phyloP scores from a whole-genome alignment of 2,113 vertebrate species.

The Lipophrys pholis region DNA sequence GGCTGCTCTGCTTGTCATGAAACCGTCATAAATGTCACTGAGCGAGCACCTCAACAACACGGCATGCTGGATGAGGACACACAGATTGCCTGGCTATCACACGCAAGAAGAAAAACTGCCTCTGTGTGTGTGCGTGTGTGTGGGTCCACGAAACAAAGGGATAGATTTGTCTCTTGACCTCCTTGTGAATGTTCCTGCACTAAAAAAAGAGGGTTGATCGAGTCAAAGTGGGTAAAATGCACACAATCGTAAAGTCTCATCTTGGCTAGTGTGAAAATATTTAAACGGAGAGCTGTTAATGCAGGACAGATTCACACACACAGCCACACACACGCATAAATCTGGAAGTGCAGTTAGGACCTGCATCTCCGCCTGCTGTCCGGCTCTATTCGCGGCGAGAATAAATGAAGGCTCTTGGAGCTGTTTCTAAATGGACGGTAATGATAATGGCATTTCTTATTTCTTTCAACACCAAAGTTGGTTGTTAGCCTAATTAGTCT shows the following conservation, averaged over 20 bases:
- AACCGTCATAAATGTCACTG: conserved; percentile 54
- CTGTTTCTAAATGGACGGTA: conserved; percentile 51
- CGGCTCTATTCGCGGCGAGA: conserved; percentile 8
- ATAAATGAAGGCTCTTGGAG: conserved; percentile 52
- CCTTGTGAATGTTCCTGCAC: conserved; percentile 20
- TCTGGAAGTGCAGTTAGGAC: conserved; percentile 2
- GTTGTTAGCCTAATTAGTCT: conserved; percentile 70
- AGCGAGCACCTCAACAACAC: conserved; percentile 25
- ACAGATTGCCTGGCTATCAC: conserved; percentile 45
- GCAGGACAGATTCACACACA: background rate
- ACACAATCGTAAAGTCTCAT: conserved; percentile 6
- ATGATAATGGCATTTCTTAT: conserved; percentile 66
- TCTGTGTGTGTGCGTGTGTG: conserved; percentile 45
- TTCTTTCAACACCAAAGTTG: conserved; percentile 56
- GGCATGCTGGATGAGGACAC: conserved; percentile 22
- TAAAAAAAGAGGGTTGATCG: background rate
- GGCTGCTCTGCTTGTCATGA: conserved; percentile 37
- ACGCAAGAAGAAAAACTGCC: conserved; percentile 31
- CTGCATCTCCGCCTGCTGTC: conserved; percentile 12
- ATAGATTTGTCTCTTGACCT: conserved; percentile 52
- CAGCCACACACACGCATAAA: conserved; percentile 1
- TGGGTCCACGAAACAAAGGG: conserved; percentile 59
- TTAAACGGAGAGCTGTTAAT: conserved; percentile 9
- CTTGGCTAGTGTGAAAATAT: background rate
- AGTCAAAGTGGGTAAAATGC: conserved; percentile 31